phyloP scores from a whole-genome alignment of 2,888 invertebrate genomes.

The Mesorhabditis spiculigera region DNA sequence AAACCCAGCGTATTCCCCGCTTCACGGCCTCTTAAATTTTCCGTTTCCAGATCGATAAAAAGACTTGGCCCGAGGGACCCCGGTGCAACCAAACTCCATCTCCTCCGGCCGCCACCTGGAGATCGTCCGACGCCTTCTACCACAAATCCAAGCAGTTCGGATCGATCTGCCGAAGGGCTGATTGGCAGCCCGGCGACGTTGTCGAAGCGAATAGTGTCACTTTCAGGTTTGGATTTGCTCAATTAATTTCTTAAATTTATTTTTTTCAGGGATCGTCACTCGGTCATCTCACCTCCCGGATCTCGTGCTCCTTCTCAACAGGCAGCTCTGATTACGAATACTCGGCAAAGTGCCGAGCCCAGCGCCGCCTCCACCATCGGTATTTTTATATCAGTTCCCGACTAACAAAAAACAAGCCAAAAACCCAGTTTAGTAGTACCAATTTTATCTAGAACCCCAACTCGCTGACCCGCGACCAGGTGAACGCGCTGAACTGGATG shows the following conservation, averaged over 20 bases:
- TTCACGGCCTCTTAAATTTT: not conserved
- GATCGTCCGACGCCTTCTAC: slow-evolving; percentile 14
- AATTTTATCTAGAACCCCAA: not conserved
- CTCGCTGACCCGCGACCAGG: not conserved
- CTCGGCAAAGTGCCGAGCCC: slow-evolving; percentile 26
- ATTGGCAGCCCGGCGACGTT: slow-evolving; percentile 7
- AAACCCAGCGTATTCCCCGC: no score
- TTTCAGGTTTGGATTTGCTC: not conserved
- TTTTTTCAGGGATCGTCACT: not conserved
- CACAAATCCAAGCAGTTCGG: slow-evolving; percentile 19
- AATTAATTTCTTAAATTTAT: no score
- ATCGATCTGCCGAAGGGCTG: slow-evolving; percentile 13
- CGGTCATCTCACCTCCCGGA: slow-evolving; percentile 16
- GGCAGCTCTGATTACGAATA: slow-evolving; percentile 17
- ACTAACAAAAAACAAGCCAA: no score
- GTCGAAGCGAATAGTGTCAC: not conserved
- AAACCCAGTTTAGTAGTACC: no score
- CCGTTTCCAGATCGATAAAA: slow-evolving; percentile 41
- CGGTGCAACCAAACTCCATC: not conserved
- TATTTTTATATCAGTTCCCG: no score
- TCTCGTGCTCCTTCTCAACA: slow-evolving; percentile 28
- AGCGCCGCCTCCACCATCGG: slow-evolving; percentile 36
- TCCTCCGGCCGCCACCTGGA: slow-evolving; percentile 19
- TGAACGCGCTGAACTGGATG: not conserved
- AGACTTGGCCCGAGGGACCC: slow-evolving; percentile 15